Base-by-base conservation (phyloP, 2,113 vertebrate genomes). In the Micronycteris hirsuta region DNA sequence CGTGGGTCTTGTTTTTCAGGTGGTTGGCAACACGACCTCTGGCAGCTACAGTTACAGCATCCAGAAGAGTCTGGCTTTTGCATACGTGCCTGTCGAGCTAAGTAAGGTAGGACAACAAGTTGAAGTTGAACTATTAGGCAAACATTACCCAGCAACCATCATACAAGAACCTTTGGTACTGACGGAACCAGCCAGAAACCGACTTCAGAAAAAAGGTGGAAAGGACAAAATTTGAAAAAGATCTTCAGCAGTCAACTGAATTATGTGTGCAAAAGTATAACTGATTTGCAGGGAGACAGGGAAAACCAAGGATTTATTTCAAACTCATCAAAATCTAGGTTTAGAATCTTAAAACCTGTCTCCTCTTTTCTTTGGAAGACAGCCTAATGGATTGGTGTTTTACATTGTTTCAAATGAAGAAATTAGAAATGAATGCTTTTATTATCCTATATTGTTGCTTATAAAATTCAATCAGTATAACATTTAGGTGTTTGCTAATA, bases 11-110 rank as follows among this genome's bases (percentile, higher is more conserved):
- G 87, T 95, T 52, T 97, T 98, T 17, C 97, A 99, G 99, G 99
- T 99, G 97, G 97, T 99, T 63, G 99, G 99, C 68, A 99, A 99
- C 97, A 99, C 99, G 0, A 99, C 99, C 0, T 99, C 99, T 12
- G 99, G 99, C 91, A 98, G 98, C 91, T 99, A 99, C 98, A 99
- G 99, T 97, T 99, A 99, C 95, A 98, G 97, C 97, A 96, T 97
- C 96, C 98, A 99, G 95, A 99, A 98, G 97, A 99, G 99, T 97
- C 98, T 99, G 97, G 99, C 99, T 14, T 99, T 99, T 7, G 99
- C 99, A 0, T 99, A 99, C 68, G 98, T 99, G 67, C 99, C 99
- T 0, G 17, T 97, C 38, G 98, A 99, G 49, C 98, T 99, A 63
- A 98, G 98, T 96, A 97, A 97, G 38, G 98, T 99, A 88, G 99